Percentiles rank a stretch among this genome's conserved stretches.
These are phyloP conservation scores for Bellardia pandia DNA, from an alignment of 2,888 invertebrate species.

Conservation along the genomic window DNA sequence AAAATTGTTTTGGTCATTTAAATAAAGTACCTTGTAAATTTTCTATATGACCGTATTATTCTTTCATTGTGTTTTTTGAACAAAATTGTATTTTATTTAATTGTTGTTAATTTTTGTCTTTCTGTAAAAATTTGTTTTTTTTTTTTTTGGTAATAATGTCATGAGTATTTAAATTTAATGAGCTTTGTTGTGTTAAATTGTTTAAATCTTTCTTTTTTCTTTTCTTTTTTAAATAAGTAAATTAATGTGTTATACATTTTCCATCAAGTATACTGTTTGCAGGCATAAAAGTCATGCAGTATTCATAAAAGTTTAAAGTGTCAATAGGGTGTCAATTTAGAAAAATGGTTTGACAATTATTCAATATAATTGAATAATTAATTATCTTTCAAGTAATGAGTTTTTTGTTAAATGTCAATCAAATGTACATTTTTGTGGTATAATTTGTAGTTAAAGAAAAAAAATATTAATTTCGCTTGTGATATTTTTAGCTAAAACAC, in stretches of 20 bases:
- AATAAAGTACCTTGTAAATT: constrained; percentile 32
- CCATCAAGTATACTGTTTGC: neutral
- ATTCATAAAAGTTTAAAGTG: neutral
- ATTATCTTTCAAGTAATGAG: neutral
- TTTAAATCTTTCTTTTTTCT: neutral
- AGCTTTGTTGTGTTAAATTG: constrained; percentile 46
- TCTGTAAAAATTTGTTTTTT: constrained; percentile 13
- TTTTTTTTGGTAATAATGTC: constrained; percentile 8
- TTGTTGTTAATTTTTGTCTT: constrained; percentile 14
- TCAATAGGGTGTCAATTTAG: constrained; percentile 13
- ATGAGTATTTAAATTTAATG: constrained; percentile 19
- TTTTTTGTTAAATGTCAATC: no score
- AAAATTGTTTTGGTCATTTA: constrained; percentile 52
- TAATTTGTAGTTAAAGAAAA: no score
- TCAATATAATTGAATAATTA: constrained; percentile 3
- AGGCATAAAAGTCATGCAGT: neutral
- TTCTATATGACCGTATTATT: constrained; percentile 1
- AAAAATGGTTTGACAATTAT: neutral
- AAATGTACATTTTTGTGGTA: no score
- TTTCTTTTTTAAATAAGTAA: constrained; percentile 7
- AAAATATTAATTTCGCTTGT: no score
- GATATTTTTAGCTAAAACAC: no score
- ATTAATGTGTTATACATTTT: constrained; percentile 66
- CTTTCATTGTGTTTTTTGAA: constrained; percentile 13
- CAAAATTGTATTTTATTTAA: constrained; percentile 29